Conservation (phyloP, 2,113 vertebrate genomes). For the Micromys minutus region DNA sequence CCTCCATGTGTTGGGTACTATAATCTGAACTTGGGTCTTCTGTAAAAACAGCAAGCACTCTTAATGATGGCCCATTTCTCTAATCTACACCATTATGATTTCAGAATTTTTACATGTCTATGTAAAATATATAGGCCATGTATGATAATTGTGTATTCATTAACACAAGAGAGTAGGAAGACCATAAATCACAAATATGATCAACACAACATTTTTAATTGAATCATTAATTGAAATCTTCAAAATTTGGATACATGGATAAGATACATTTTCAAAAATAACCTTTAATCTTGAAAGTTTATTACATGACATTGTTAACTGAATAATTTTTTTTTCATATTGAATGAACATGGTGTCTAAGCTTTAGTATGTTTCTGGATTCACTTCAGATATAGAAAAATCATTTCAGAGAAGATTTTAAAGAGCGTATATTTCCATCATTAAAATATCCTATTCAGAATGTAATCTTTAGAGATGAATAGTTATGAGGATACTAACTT, state of each 20-base stretch:
- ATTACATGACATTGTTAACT: neutral
- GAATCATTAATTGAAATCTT: slow-evolving; percentile 33
- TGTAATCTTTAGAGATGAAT: neutral
- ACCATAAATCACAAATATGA: neutral
- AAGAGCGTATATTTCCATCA: neutral
- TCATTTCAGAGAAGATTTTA: slow-evolving; percentile 34
- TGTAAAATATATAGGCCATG: neutral
- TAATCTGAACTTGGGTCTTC: too few relatives aligned
- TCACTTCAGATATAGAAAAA: slow-evolving; percentile 33
- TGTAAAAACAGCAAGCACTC: neutral
- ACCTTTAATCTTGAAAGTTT: neutral
- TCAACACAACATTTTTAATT: slow-evolving; percentile 8
- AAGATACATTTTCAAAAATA: neutral
- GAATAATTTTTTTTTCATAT: neutral
- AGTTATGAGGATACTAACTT: neutral
- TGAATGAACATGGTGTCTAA: slow-evolving; percentile 1
- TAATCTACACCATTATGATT: neutral
- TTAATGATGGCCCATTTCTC: neutral
- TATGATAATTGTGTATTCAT: neutral
- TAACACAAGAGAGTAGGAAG: neutral
- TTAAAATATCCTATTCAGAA: neutral
- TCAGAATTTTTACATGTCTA: slow-evolving; percentile 4
- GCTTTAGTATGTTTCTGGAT: slow-evolving; percentile 33
- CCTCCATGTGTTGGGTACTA: neutral
- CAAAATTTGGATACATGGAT: slow-evolving; percentile 10